Evolutionary conservation across 2,888 invertebrate species (phyloP), one percentile per base, ranked within the genome.

Genomic region (Nomada lathburiana): DNA sequence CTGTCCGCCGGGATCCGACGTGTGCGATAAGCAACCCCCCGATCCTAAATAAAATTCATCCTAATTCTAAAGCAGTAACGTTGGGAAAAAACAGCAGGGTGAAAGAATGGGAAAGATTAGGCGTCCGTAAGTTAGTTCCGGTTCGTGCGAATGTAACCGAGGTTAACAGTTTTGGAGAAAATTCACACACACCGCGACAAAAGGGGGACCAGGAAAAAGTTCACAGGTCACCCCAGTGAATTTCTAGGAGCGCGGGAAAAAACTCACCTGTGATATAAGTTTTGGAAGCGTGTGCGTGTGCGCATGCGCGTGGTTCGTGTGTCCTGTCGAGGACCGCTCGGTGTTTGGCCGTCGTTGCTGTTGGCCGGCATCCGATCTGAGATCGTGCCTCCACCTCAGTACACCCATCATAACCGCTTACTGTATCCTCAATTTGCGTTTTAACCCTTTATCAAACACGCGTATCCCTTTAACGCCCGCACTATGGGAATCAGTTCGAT

Each of bases 351-450:
- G 88, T 73, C 86, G 88, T 76, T 89, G 90, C 70, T 89, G 91
- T 77, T 93, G 92, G 82, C 91, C 90, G 89, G 92, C 91, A 86
- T 94, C 94, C 90, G 94, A 94, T 92, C 94, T 92, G 62, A 94
- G 93, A 92, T 94, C 94, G 90, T 94, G 93, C 91, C 93, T 93
- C 94, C 94, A 94, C 86, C 93, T 90, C 91, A 94, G 83, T 90
- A 94, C 93, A 81, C 94, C 94, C 94, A 94, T 94, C 94, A 94
- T 94, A 91, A 92, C 92, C 89, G 83, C 62, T 55, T 55, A 57
- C 70, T 26, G 23, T 64, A 57, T 47, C 60, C 75, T 47, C 57
- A 42, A 73, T 55, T 63, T 50, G 42, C 20, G n/a, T 18, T 60
- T 42, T n/a, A 20, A 70, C 55, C 13, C 76, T 63, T 52, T 65